A percentile compares a stretch with the other conserved stretches of the same genome.
phyloP scores from a whole-genome alignment of 2,113 vertebrate genomes.

The Chionodraco myersi region DNA sequence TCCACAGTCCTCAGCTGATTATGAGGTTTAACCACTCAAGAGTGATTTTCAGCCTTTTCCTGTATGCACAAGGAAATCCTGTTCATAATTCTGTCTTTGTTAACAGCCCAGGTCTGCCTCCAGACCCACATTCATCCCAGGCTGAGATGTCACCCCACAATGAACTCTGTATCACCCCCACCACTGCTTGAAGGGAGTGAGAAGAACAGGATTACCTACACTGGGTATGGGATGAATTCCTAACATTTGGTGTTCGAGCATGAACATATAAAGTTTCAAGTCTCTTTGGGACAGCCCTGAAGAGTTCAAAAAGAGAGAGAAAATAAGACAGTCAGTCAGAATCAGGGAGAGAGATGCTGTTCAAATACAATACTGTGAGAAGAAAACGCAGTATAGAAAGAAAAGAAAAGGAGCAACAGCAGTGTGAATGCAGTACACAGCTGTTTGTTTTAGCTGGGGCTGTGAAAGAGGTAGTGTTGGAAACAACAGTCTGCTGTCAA shows the following conservation, averaged over 20 bases:
- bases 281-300: slow-evolving; percentile 52
- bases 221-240: not conserved
- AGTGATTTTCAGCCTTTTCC: slow-evolving; percentile 38
- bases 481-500: slow-evolving; percentile 31
- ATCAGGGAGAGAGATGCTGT: not conserved
- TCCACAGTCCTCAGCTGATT: slow-evolving; percentile 37
- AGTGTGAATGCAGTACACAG: slow-evolving; percentile 1
- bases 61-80: slow-evolving; percentile 38
- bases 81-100: slow-evolving; percentile 57
- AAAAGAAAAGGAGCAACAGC: not conserved
- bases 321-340: slow-evolving; percentile 16
- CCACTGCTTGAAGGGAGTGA: slow-evolving; percentile 9
- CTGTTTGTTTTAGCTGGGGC: slow-evolving; percentile 39
- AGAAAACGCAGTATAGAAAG: not conserved
- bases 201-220: slow-evolving; percentile 20
- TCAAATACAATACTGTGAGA: not conserved
- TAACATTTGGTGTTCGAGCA: slow-evolving; percentile 1
- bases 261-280: slow-evolving; percentile 6
- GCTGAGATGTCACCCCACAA: slow-evolving; percentile 35
- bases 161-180: slow-evolving; percentile 39
- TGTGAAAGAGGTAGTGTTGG: slow-evolving; percentile 21
- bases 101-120: slow-evolving; percentile 30
- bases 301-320: slow-evolving; percentile 34
- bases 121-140: slow-evolving; percentile 18
- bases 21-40: slow-evolving; percentile 40